Base-by-base conservation (phyloP, 2,113 vertebrate species). In the Amphilophus citrinellus region DNA sequence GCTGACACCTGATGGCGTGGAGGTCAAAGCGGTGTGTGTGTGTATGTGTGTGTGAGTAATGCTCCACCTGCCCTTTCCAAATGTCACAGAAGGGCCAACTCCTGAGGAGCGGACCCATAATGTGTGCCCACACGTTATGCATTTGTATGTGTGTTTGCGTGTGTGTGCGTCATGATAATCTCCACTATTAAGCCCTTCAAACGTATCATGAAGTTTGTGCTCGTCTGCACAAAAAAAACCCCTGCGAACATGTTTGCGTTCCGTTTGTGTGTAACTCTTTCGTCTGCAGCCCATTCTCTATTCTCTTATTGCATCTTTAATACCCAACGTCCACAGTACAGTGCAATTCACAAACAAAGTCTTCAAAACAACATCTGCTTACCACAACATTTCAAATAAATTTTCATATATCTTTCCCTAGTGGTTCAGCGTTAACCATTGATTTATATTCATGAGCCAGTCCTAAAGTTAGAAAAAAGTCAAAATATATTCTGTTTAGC, bases 41-140 rank as follows among this genome's bases (percentile, higher is more conserved):
- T 79, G 32, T 79, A 37, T 77, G 79, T 87, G 79, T 88, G 79
- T 78, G 57, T 80, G 90, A 82, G 85, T 82, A 87, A 87, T 88
- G 82, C 87, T 84, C 85, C 92, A 68, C 86, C 73, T 93, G 92
- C 92, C 94, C 95, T 95, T 95, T 95, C 77, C 80, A 95, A 95
- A 95, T 95, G 94, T 95, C 94, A 95, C 87, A 88, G 75, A 93
- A 91, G 89, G 91, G 89, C 92, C 92, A 88, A 88, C 90, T 93
- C 90, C 92, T 80, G 88, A 92, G 87, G 91, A 91, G 89, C 73
- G 10, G 87, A 82, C 85, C 87, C 83, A 71, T 84, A 85, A 89
- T 87, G 80, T 88, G 88, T 80, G 77, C 71, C 79, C 68, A 82
- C 85, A 87, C 75, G 61, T 75, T 78, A 7, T 87, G 79, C 44